Conservation (phyloP, 2,113 vertebrate genomes). For the Pseudolaguvia tuberculata region DNA sequence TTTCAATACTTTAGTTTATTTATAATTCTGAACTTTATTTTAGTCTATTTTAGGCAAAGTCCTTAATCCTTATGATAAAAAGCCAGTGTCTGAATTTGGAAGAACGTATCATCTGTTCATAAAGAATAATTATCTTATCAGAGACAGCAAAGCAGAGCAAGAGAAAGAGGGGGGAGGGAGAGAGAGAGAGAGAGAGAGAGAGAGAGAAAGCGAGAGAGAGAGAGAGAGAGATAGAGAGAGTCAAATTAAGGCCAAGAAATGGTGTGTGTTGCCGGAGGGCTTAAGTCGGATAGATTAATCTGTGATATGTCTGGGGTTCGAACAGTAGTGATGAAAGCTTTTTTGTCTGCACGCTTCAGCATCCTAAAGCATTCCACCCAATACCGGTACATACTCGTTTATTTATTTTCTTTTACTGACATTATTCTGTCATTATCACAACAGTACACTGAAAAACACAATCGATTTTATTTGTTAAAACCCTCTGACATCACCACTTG, state of each 20-base stretch:
- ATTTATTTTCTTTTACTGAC: not conserved
- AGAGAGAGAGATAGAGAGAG: constrained; percentile 14
- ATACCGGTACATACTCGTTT: constrained; percentile 13
- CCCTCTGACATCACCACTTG: not conserved
- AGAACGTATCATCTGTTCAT: not conserved
- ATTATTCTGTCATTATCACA: not conserved
- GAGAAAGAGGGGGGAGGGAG: no score
- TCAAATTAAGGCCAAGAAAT: constrained; percentile 41
- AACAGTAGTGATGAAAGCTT: constrained; percentile 63
- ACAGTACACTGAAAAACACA: not conserved
- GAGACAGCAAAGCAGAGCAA: not conserved
- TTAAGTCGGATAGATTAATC: constrained; percentile 53
- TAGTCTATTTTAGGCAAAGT: constrained; percentile 4
- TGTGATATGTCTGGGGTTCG: constrained; percentile 46
- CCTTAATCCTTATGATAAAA: not conserved
- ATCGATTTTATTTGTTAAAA: no score
- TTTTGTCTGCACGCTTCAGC: constrained; percentile 55
- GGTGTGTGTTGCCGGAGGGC: constrained; percentile 42
- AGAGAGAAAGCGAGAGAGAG: no score
- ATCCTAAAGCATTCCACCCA: constrained; percentile 41
- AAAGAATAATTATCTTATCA: constrained; percentile 8
- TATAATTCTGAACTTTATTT: not conserved
- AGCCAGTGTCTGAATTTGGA: not conserved
- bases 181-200: constrained; percentile 14
- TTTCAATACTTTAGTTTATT: not conserved